Base-by-base conservation (phyloP, 2,888 invertebrate genomes). In the Oscheius sp. region DNA sequence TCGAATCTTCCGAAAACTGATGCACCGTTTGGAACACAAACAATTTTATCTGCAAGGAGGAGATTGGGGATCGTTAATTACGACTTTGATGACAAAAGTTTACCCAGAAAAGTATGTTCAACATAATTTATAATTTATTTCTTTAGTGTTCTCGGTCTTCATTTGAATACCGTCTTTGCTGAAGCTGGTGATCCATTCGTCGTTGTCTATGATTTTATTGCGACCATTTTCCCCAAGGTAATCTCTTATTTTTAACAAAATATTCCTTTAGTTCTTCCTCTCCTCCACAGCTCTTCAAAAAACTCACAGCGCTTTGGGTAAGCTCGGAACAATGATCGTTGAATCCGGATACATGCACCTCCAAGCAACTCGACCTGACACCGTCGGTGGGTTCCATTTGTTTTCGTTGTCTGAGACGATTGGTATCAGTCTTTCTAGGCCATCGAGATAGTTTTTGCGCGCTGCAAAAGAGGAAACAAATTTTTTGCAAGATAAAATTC, bases 281-380 rank as follows among this genome's bases (percentile, higher is more conserved):
- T 78, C 78, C 2, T 78, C 78, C 0, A 45, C 68, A 46, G 66
- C 21, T 12, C 49, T 81, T 13, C 72, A 72, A 16, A 74, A 70
- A 16, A 72, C 35, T 23, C 77, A 79, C 69, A 80, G 74, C 64
- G 61, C 74, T 2, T 75, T 88, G 23, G 25, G 63, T 13, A 78
- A 81, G 29, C 75, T 89, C 1, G 66, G 71, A n/a, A 73, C 75
- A 41, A 7, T 89, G 1, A n/a, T 90, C 9, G 79, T 85, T 55
- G 91, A 91, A 78, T 79, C 87, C 13, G 91, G 91, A 6, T 91
- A 91, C 82, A 72, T 93, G 84, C 94, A 95, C 87, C 80, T 95
- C 5, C 95, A 95, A 88, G 92, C 93, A 0, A 94, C 95, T 0
- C 95, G 94, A 88, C 95, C 95, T 16, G 95, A 95, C 85, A 94